Conservation (phyloP, 2,888 invertebrate species). For the Dexiosoma caninum region DNA sequence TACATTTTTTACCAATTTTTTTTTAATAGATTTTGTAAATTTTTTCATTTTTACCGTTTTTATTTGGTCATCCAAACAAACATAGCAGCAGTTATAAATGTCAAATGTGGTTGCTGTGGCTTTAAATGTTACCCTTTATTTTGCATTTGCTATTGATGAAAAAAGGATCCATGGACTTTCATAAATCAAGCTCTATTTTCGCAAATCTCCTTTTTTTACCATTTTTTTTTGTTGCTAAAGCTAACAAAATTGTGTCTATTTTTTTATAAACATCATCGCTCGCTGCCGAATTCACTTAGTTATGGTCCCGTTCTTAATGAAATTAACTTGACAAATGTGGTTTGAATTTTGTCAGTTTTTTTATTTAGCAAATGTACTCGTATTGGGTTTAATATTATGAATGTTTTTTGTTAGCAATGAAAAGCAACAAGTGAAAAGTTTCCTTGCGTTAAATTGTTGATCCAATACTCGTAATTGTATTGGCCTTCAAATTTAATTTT, state of each 20-base stretch:
- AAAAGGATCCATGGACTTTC: conserved; percentile 33
- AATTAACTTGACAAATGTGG: conserved; percentile 50
- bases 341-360: conserved; percentile 44
- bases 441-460: not conserved
- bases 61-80: conserved; percentile 5
- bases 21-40: not conserved
- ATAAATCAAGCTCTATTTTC: conserved; percentile 47
- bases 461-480: not conserved
- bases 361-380: not conserved
- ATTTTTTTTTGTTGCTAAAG: not conserved
- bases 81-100: conserved; percentile 53
- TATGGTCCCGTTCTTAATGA: conserved; percentile 43
- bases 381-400: not conserved
- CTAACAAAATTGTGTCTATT: conserved; percentile 18
- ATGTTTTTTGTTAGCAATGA: not conserved
- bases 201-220: conserved; percentile 17
- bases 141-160: not conserved
- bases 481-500: conserved; percentile 25
- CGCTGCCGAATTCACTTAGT: conserved; percentile 8
- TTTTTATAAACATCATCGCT: conserved; percentile 11
- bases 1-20: conserved; percentile 10
- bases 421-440: conserved; percentile 36
- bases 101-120: conserved; percentile 50
- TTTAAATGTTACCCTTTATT: conserved; percentile 33
- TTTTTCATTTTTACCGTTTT: conserved; percentile 6